Evolutionary conservation across 2,797 vertebrate genomes (phyloP), one percentile per base, ranked within the genome.

Genomic region (Heteromormyrus szaboi): DNA sequence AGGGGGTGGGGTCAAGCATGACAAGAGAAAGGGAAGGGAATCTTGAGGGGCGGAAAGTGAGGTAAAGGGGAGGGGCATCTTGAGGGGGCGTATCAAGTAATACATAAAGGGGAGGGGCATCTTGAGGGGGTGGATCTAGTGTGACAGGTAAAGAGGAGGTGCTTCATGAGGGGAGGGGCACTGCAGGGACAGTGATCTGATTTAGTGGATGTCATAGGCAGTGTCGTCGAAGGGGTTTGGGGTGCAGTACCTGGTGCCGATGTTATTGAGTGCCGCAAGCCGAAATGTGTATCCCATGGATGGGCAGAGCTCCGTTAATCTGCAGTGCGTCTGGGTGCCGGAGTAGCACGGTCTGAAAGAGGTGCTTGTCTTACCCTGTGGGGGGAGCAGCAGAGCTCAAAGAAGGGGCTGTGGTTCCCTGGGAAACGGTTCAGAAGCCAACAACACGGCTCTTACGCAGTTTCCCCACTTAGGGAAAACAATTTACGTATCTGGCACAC

Each of bases 291-390:
- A 97, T 12, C 95, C 96, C 93, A 95, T 89, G 6, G 96, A 96
- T 0, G 96, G 96, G 90, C 95, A 96, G 1, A 97, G 96, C 88
- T 96, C 96, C 0, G 95, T 95, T 92, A 96, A 6, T 89, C 96
- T 96, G 93, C 95, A 97, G 90, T 97, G 96, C 92, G 96, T 96
- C 91, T 96, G 96, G 92, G 92, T 96, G 56, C 96, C 96, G n/a
- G 95, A 96, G 91, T 96, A 97, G 87, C 96, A 97, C 90, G 96
- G 95, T 94, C 95, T 95, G 93, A 97, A 97, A 76, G 95, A 94
- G 53, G 94, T 95, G 92, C 95, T 96, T 90, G 96, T 93, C 90
- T 96, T 96, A 29, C 96, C 96, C 96, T 97, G 4, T 87, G 90
- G 37, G 72, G 37, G 72, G 37, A 44, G 37, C 17, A 79, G 37